Evolutionary conservation across 2,113 vertebrate species (phyloP).

Genomic region (Peromyscus leucopus): DNA sequence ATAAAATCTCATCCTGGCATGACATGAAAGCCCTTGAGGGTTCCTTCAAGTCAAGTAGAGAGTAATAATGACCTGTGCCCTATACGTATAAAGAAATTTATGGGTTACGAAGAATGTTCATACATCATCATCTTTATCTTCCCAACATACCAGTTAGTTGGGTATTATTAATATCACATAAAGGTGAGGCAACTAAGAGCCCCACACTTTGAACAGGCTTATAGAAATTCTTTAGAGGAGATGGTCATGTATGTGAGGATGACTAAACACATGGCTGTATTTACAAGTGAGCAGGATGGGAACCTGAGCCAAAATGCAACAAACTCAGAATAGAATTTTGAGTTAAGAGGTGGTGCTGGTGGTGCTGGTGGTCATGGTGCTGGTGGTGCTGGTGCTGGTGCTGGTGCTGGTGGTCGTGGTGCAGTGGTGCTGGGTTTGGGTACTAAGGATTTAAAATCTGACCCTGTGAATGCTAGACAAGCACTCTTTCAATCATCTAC

Average conservation of each 20-base stretch:
- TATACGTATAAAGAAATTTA: constrained; percentile 37
- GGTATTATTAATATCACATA: constrained; percentile 37
- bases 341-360: background rate
- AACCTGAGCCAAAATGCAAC: background rate
- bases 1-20: constrained; percentile 53
- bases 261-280: background rate
- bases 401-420: background rate
- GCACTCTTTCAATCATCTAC: background rate
- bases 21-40: background rate
- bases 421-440: background rate
- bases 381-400: background rate
- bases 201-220: background rate
- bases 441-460: background rate
- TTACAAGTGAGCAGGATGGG: background rate
- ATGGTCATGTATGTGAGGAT: background rate
- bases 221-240: background rate
- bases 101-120: constrained; percentile 39
- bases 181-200: constrained; percentile 14
- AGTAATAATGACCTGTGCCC: constrained; percentile 53
- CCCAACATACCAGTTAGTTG: background rate
- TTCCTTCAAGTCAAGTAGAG: constrained; percentile 29
- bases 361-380: background rate
- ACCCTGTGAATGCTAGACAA: background rate
- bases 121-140: constrained; percentile 53
- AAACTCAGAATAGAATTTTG: constrained; percentile 32